Base-by-base conservation (phyloP, 2,113 vertebrate genomes). In the Rutilus rutilus region DNA sequence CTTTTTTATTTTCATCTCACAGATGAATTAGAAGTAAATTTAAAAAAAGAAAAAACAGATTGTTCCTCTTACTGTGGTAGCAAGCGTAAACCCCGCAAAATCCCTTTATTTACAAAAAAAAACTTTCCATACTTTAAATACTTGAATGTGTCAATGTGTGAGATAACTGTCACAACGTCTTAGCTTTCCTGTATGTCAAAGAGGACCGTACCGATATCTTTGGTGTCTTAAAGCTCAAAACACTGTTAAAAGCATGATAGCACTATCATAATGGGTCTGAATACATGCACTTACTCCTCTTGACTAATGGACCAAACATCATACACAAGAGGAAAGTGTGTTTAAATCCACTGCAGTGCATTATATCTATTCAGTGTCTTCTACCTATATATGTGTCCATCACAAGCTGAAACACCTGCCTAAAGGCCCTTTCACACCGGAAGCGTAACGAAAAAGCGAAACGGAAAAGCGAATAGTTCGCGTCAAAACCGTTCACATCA, bases 261-360 rank as follows among this genome's bases (percentile, higher is more conserved):
- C 19, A 2, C 54, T 60, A 12, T 54, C 73, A n/a, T 25, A 60
- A 86, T 10, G 36, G 9, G 2, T n/a, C 52, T n/a, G 19, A 59
- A 80, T n/a, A 85, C 25, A 77, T 54, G 23, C 47, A 65, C 84
- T 80, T 30, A 79, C 59, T 67, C 62, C 45, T 36, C 36, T 23
- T 65, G 57, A 52, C 42, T 36, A 85, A 85, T 23, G 50, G 60
- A 59, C 15, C 45, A 54, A 65, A 85, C 21, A 6, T 54, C 45
- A 74, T 19, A 33, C 9, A 78, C 30, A 52, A 60, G 47, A 67
- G 11, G 5, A 67, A n/a, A 77, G 11, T 7, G 11, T 7, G 39
- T 30, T 52, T 21, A 42, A 39, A 23, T 52, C 25, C 9, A 36
- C 27, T 8, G 12, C 8, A 2, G 17, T 52, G 6, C 42, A 15